Evolutionary conservation across 2,113 vertebrate species (phyloP).

Genomic region (Carettochelys insculpta): DNA sequence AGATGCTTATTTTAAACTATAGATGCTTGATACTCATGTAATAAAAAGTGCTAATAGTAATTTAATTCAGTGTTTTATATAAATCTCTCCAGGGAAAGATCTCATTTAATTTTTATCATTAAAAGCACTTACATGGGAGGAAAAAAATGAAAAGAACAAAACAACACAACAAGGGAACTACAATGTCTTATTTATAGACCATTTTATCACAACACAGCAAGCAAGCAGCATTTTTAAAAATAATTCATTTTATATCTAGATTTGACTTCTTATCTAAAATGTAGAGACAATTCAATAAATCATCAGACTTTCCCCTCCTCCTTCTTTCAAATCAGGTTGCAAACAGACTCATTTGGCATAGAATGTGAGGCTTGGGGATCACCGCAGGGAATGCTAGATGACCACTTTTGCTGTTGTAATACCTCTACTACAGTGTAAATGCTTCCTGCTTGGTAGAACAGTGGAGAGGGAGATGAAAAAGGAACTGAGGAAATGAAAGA

Average conservation of each 20-base stretch:
- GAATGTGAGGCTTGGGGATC: neutral
- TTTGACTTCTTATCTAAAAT: neutral
- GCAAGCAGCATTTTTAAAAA: neutral
- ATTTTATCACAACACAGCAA: neutral
- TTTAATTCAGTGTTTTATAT: constrained; percentile 29
- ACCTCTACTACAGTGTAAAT: neutral
- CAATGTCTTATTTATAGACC: accelerated
- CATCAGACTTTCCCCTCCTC: neutral
- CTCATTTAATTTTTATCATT: constrained; percentile 26
- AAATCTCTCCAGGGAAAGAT: constrained; percentile 30
- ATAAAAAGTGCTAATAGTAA: neutral
- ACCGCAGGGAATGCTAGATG: neutral
- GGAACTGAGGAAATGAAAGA: neutral
- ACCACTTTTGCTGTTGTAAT: neutral
- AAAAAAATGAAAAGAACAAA: neutral
- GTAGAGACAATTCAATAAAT: neutral
- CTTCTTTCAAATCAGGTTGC: neutral
- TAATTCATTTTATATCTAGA: accelerated
- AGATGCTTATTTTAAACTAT: neutral
- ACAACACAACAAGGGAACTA: neutral
- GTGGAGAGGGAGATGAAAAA: neutral
- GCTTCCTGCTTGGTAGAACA: neutral
- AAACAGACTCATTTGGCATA: neutral
- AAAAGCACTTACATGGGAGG: neutral
- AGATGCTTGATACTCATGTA: neutral